Conservation (phyloP, 2,888 invertebrate species). For the Ochropleura leucogaster region DNA sequence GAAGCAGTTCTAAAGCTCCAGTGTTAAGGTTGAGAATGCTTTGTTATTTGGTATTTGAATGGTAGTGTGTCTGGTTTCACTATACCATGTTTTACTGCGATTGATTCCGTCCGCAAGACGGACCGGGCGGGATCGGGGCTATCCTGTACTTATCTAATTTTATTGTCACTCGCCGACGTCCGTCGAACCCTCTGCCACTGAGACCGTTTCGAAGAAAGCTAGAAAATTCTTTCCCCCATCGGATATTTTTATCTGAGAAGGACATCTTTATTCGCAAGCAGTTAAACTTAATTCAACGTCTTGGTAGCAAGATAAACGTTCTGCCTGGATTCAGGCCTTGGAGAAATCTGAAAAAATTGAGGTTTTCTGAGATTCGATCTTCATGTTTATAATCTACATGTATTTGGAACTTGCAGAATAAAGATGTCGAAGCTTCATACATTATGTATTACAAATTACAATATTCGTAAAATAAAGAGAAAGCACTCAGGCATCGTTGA, state of each 20-base stretch:
- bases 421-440: slow-evolving; percentile 43
- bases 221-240: slow-evolving; percentile 82
- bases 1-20: slow-evolving; percentile 41
- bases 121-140: slow-evolving; percentile 81
- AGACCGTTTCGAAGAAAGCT: slow-evolving; percentile 79
- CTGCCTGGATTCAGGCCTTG: slow-evolving; percentile 71
- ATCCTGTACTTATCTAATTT: slow-evolving; percentile 90
- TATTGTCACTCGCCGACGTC: slow-evolving; percentile 87
- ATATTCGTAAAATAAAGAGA: slow-evolving; percentile 28
- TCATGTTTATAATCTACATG: slow-evolving; percentile 54
- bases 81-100: slow-evolving; percentile 88
- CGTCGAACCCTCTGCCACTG: slow-evolving; percentile 80
- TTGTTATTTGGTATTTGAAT: slow-evolving; percentile 47
- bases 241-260: slow-evolving; percentile 85
- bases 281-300: slow-evolving; percentile 87
- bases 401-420: slow-evolving; percentile 37
- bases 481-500: slow-evolving; percentile 1
- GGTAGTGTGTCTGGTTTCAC: slow-evolving; percentile 66
- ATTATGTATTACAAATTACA: slow-evolving; percentile 44
- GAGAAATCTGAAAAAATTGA: slow-evolving; percentile 72
- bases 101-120: slow-evolving; percentile 88
- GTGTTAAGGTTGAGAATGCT: slow-evolving; percentile 72
- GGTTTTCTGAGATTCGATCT: slow-evolving; percentile 68
- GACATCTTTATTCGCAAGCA: slow-evolving; percentile 87
- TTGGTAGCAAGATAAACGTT: slow-evolving; percentile 79